These are phyloP conservation scores for Hirudo medicinalis DNA, from an alignment of 1,140 invertebrate species.

Conservation along the genomic window DNA sequence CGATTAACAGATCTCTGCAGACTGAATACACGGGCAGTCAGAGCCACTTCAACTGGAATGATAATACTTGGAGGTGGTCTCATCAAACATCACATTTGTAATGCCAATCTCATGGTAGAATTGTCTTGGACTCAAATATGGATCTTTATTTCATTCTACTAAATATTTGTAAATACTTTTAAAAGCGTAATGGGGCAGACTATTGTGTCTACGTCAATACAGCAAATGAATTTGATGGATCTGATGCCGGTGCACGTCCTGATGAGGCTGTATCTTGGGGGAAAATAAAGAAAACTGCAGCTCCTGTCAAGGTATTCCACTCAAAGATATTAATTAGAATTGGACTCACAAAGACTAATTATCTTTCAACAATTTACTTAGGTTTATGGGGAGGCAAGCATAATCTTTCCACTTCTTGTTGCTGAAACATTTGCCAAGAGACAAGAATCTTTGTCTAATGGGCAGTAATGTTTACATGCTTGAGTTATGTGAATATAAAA, in stretches of 20 bases:
- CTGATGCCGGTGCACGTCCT: slow-evolving; percentile 88
- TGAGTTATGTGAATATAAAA: too few species aligned
- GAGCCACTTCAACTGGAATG: slow-evolving; percentile 82
- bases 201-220: slow-evolving; percentile 93
- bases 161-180: slow-evolving; percentile 27
- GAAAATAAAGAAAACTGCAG: slow-evolving; percentile 76
- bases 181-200: slow-evolving; percentile 88
- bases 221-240: slow-evolving; percentile 93
- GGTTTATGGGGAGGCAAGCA: slow-evolving; percentile 83
- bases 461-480: too few species aligned
- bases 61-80: slow-evolving; percentile 92
- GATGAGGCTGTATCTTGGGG: slow-evolving; percentile 99
- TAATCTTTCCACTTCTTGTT: slow-evolving; percentile 86
- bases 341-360: background rate
- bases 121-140: slow-evolving; percentile 9
- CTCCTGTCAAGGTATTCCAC: slow-evolving; percentile 66
- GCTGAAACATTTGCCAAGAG: slow-evolving; percentile 77
- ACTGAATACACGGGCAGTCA: slow-evolving; percentile 87
- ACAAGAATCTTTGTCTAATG: background rate
- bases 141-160: background rate
- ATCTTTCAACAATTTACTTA: slow-evolving; percentile 30
- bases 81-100: slow-evolving; percentile 96
- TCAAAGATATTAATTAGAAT: background rate
- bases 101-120: slow-evolving; percentile 43
- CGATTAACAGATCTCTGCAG: slow-evolving; percentile 60